A percentile compares a stretch with the other conserved stretches of the same genome.
phyloP scores from a whole-genome alignment of 2,113 vertebrate genomes.

The Prolemur simus region DNA sequence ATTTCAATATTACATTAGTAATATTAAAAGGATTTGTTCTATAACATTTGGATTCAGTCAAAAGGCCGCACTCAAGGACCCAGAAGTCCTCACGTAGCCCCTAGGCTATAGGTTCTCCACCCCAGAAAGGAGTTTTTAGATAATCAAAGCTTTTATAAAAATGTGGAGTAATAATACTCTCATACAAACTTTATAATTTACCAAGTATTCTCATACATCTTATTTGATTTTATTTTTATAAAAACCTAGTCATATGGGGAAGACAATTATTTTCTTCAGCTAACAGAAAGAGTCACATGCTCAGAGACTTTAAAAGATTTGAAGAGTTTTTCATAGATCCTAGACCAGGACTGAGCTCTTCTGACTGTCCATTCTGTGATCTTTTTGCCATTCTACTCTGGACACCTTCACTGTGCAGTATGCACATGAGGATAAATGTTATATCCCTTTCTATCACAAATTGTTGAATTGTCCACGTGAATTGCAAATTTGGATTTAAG shows the following conservation, averaged over 20 bases:
- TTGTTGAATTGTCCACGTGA: background rate
- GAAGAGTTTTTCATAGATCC: background rate
- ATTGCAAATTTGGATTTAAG: background rate
- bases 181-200: background rate
- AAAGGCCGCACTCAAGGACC: no score
- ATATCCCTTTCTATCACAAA: background rate
- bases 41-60: no score
- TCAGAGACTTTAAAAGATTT: background rate
- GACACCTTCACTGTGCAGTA: background rate
- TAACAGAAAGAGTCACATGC: background rate
- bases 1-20: no score
- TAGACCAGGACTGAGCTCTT: background rate
- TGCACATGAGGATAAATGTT: background rate
- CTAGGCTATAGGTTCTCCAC: background rate
- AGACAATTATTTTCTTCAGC: background rate
- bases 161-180: background rate
- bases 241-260: background rate
- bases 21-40: no score
- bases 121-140: background rate
- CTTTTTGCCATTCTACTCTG: background rate
- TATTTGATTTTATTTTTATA: background rate
- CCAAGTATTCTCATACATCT: background rate
- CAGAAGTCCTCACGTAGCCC: no score
- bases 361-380: no score
- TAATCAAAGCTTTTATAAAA: background rate